A percentile compares a stretch with the other conserved stretches of the same genome.
Evolutionary conservation across 2,113 vertebrate species (phyloP).

Genomic region (Bombycilla garrulus): DNA sequence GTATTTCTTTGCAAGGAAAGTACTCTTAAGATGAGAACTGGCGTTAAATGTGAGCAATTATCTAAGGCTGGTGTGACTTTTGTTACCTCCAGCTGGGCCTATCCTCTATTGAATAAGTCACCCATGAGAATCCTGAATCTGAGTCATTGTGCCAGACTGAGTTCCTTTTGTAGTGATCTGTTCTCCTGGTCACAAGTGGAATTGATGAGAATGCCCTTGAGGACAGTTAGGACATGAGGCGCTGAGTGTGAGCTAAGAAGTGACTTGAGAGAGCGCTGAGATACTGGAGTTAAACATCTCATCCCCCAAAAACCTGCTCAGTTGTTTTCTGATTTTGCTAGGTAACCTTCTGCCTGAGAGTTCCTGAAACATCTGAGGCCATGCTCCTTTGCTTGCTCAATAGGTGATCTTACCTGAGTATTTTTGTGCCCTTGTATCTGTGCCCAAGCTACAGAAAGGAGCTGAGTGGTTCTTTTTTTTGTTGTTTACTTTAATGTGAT

Average conservation of each 20-base stretch:
- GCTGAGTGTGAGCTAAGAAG: background rate
- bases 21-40: background rate
- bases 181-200: background rate
- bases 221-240: background rate
- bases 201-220: background rate
- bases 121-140: background rate
- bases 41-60: background rate
- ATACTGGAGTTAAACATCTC: background rate
- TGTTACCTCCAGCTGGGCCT: background rate
- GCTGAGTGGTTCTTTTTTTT: rapidly evolving
- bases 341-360: background rate
- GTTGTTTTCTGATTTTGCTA: background rate
- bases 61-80: background rate
- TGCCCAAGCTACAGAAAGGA: background rate
- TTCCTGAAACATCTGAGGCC: background rate
- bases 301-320: background rate
- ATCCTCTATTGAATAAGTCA: background rate
- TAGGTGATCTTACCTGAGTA: no score
- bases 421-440: background rate
- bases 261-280: background rate
- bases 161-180: background rate
- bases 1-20: background rate
- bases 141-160: background rate
- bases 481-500: background rate
- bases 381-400: background rate